Base-by-base conservation (phyloP, 1,140 invertebrate species). In the Cylas formicarius region DNA sequence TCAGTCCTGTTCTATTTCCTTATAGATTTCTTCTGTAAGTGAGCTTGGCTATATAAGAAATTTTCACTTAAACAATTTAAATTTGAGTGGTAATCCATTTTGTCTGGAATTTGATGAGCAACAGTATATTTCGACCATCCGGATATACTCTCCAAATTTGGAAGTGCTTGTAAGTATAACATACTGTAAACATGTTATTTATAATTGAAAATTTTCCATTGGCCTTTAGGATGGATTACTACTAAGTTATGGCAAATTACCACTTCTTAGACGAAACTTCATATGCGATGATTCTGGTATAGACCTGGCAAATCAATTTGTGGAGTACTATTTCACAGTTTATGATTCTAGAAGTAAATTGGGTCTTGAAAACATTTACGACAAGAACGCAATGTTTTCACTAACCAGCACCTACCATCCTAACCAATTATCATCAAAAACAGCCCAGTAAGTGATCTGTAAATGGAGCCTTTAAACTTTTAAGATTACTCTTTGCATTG, bases 331-430 rank as follows among this genome's bases (percentile, higher is more conserved):
- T 67, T 92, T 85, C 52, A 74, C 72, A 0, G 75, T 91, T 24
- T 95, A 84, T 60, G 91, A 94, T 68, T 81, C 80, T 10, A 78
- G 77, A 8, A 81, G 82, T 55, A 70, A 89, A n/a, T 77, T 82
- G 47, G 70, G 75, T 0, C 58, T 95, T 22, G 56, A 84, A 6
- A 78, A 84, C 44, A 85, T 90, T 0, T 95, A 95, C 63, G 84
- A 92, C 60, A 84, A 88, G 55, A 67, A 83, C 16, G 84, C 87
- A 0, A 69, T 75, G 42, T 82, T 91, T 57, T 90, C 86, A 3
- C 68, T 89, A 56, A 69, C 71, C 3, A 43, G 70, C 39, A 69
- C 65, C 14, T 73, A 75, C 48, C 48, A 68, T 26, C 57, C 43
- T 11, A 61, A 59, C 20, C 70, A 73, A 44, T 55, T 44, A 18